Conservation (phyloP, 2,797 vertebrate species). For the Myotis findleyi region DNA sequence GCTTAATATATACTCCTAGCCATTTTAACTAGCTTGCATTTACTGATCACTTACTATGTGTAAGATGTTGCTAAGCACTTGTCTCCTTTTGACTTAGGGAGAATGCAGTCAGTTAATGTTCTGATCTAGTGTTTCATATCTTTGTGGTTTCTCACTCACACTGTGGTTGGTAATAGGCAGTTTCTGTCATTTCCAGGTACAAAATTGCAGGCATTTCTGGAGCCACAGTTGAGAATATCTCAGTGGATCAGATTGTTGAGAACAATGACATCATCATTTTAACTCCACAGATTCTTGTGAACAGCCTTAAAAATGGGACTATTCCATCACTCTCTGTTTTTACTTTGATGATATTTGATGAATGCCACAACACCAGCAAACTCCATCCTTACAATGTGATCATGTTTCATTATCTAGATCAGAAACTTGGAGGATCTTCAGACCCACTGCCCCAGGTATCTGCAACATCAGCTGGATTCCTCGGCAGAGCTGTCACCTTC, state of each 20-base stretch:
- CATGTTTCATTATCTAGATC: constrained; percentile 88
- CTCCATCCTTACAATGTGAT: constrained; percentile 89
- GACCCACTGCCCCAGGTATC: constrained; percentile 88
- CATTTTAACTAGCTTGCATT: not conserved
- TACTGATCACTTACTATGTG: not conserved
- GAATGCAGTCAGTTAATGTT: not conserved
- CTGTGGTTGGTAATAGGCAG: not conserved
- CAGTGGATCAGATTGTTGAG: constrained; percentile 80
- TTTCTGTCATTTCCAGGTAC: constrained; percentile 79
- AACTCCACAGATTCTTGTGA: constrained; percentile 91
- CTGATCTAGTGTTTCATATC: not conserved
- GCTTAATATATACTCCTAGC: not conserved
- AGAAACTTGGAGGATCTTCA: constrained; percentile 82
- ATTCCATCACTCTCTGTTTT: constrained; percentile 87
- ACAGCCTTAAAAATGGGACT: constrained; percentile 82
- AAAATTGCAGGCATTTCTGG: constrained; percentile 88
- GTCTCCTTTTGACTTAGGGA: not conserved
- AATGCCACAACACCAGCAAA: constrained; percentile 90
- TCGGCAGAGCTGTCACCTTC: not conserved
- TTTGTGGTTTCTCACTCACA: not conserved
- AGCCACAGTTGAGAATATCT: constrained; percentile 76
- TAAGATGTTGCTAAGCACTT: not conserved
- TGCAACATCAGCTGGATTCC: not conserved
- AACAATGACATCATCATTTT: constrained; percentile 88
- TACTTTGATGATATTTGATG: constrained; percentile 90